These are phyloP conservation scores for Orthosia gracilis DNA, from an alignment of 2,888 invertebrate species.

Conservation along the genomic window DNA sequence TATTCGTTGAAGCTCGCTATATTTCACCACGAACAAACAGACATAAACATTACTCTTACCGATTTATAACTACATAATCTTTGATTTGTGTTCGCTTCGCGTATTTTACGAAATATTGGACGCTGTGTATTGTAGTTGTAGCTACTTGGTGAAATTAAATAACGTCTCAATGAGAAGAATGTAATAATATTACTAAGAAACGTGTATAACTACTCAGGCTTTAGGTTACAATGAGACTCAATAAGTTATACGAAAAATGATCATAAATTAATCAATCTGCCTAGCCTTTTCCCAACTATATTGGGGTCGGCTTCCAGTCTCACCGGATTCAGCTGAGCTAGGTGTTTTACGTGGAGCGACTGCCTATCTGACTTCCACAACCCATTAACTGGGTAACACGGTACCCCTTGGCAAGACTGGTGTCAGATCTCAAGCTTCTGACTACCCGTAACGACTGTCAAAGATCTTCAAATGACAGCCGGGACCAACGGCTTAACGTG, in stretches of 20 bases:
- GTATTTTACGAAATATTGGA: conserved; percentile 35
- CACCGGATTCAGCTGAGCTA: no score
- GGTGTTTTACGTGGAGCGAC: no score
- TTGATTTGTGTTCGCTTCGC: conserved; percentile 45
- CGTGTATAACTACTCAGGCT: conserved; percentile 1
- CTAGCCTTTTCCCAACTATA: no score
- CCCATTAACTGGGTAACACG: no score
- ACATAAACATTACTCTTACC: conserved; percentile 38
- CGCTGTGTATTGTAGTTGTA: conserved; percentile 19
- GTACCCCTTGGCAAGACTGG: no score
- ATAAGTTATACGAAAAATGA: not conserved
- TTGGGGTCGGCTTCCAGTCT: no score
- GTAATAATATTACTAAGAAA: not conserved
- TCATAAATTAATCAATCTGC: no score
- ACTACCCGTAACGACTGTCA: no score
- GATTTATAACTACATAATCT: conserved; percentile 54
- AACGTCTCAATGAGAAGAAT: not conserved
- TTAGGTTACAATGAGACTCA: conserved; percentile 11
- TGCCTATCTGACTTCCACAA: no score
- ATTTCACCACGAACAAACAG: conserved; percentile 14
- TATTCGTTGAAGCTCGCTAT: conserved; percentile 6
- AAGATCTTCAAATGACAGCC: no score
- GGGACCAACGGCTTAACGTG: no score
- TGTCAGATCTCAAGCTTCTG: no score
- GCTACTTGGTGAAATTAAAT: conserved; percentile 41